phyloP scores from a whole-genome alignment of 2,797 vertebrate genomes.

The Acanthopagrus latus region DNA sequence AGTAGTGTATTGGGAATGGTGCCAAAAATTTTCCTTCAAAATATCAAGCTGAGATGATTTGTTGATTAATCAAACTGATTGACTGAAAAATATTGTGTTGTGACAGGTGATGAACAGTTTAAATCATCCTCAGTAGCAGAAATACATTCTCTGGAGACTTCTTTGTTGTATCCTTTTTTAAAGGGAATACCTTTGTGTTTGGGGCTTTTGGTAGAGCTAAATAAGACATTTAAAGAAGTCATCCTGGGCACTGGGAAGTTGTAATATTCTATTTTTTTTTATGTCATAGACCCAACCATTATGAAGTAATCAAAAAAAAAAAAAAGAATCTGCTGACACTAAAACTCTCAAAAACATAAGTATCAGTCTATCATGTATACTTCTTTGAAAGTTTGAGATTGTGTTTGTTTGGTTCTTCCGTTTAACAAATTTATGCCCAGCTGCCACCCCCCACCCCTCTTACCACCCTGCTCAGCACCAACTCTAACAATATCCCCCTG shows the following conservation, averaged over 20 bases:
- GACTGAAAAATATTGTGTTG: neutral
- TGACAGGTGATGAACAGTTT: neutral
- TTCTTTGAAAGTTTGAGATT: neutral
- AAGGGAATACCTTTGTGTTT: neutral
- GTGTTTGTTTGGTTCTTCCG: neutral
- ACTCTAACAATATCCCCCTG: conserved; percentile 71
- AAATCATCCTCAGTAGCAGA: neutral
- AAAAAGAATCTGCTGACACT: neutral
- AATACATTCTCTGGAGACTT: neutral
- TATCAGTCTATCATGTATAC: neutral
- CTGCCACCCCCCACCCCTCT: neutral
- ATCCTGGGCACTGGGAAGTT: neutral
- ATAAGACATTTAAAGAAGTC: neutral
- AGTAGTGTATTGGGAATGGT: neutral
- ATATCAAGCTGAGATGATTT: neutral
- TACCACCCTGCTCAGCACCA: conserved; percentile 44
- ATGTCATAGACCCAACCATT: neutral
- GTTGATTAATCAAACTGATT: neutral
- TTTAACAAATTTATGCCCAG: conserved; percentile 8
- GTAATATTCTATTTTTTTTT: neutral
- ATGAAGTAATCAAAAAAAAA: neutral
- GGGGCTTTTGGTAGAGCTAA: neutral
- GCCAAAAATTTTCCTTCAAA: neutral
- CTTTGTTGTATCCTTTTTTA: neutral
- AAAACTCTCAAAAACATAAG: neutral